Evolutionary conservation across 1,140 invertebrate genomes (phyloP), one percentile per base, ranked within the genome.

Genomic region (Phocides pigmalion): DNA sequence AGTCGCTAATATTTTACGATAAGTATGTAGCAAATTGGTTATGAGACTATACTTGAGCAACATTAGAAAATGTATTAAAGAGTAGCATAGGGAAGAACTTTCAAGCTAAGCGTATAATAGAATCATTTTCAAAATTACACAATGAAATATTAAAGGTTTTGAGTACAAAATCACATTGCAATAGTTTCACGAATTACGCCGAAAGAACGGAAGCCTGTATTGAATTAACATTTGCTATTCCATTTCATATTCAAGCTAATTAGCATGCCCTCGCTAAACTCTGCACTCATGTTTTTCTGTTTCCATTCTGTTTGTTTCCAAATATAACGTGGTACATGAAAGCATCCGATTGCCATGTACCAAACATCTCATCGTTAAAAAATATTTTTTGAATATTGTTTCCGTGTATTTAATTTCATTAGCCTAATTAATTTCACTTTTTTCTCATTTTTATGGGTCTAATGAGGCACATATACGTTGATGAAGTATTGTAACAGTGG

Each of bases 141-240:
- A 22, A 41, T 41, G 11, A 54, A 19, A 39, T 41, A 54, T 41
- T 11, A 39, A 39, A 54, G 32, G 8, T 54, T 54, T 20, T 54
- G 11, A 22, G 37, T 20, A 19, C 35, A 54, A 54, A 54, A 54
- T 41, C 9, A 54, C 19, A 35, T 50, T 50, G 47, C 47, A 50
- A 50, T 16, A 20, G 25, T 50, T 32, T 25, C 25, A 22, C 15
- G 47, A 17, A 50, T 17, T 50, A 32, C 47, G 47, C 8, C 14
- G 14, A n/a, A 50, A 35, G 8, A 25, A 54, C 37, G 51, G 19
- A 25, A 41, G 51, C 37, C 35, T 12, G 4, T 54, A 19, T 54
- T 54, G 51, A 54, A 41, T 41, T 41, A 20, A 3, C 51, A 54
- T 39, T 54, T 54, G 16, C 51, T 39, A 54, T 54, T 54, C 35